Percentiles rank a stretch among this genome's conserved stretches.
Conservation (phyloP, 2,113 vertebrate species). For the Zingel zingel region DNA sequence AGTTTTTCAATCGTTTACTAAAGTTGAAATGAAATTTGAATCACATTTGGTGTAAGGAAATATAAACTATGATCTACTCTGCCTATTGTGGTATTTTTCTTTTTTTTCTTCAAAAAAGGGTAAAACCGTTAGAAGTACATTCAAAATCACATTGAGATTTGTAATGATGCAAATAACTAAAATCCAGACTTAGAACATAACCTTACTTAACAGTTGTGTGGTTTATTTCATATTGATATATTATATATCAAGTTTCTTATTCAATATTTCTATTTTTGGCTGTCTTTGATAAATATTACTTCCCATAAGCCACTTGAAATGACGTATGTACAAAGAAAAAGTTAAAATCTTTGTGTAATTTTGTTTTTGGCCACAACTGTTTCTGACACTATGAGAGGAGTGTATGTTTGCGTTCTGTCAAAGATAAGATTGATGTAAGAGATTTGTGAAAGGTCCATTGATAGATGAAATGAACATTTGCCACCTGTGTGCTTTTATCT, state of each 20-base stretch:
- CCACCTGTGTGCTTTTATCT: conserved; percentile 57
- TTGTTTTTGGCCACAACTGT: not conserved
- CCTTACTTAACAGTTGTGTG: not conserved
- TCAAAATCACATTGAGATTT: not conserved
- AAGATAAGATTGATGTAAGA: conserved; percentile 21
- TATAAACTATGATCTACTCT: not conserved
- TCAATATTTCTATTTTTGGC: not conserved
- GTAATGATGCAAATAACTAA: not conserved
- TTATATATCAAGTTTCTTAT: not conserved
- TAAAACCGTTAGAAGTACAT: not conserved
- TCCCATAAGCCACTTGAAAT: not conserved
- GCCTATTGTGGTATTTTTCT: not conserved
- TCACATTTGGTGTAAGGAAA: not conserved
- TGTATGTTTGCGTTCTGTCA: conserved; percentile 9
- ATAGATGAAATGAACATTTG: conserved; percentile 46
- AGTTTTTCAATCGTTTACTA: not conserved
- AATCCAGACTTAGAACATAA: not conserved
- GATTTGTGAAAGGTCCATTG: conserved; percentile 30
- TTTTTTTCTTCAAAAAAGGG: not conserved
- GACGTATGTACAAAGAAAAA: too few species aligned
- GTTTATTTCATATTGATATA: not conserved
- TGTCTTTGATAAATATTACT: not conserved
- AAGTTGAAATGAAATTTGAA: not conserved
- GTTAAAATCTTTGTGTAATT: not conserved
- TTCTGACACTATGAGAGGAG: not conserved